Conservation (phyloP, 2,888 invertebrate genomes). For the Lordiphosa andalusiaca region DNA sequence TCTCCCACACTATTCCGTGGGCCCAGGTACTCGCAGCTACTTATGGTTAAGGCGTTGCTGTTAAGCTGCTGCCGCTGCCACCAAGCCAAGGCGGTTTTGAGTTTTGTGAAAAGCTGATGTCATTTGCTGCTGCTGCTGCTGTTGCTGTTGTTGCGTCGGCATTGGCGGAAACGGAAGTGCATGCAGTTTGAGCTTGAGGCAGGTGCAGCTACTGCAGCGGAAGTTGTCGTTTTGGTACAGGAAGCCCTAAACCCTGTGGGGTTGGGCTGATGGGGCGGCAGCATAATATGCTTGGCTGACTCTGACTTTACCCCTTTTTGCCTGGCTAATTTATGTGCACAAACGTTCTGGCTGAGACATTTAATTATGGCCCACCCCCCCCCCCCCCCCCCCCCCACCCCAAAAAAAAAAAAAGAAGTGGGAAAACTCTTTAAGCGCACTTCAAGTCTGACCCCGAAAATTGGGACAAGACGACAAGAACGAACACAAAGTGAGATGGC, state of each 20-base stretch:
- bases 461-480: conserved; percentile 33
- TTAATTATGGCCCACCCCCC: conserved; percentile 50
- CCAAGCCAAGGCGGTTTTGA: conserved; percentile 23
- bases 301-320: conserved; percentile 45
- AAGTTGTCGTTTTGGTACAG: conserved; percentile 70
- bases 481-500: conserved; percentile 19
- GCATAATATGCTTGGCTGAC: conserved; percentile 57
- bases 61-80: conserved; percentile 23
- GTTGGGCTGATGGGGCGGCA: conserved; percentile 4
- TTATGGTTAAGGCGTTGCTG: conserved; percentile 2
- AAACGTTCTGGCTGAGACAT: conserved; percentile 35
- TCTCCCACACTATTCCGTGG: conserved; percentile 28
- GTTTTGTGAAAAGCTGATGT: conserved; percentile 31
- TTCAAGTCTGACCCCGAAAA: conserved; percentile 43
- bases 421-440: conserved; percentile 29
- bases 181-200: conserved; percentile 37
- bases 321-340: conserved; percentile 72
- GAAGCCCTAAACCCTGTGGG: conserved; percentile 38
- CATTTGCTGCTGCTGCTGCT: conserved; percentile 9
- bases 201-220: conserved; percentile 37
- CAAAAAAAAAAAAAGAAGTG: not conserved
- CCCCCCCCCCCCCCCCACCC: too few species aligned
- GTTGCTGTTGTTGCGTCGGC: not conserved
- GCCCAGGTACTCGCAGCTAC: conserved; percentile 1
- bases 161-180: conserved; percentile 40